Evolutionary conservation across 2,797 vertebrate species (phyloP), one percentile per base, ranked within the genome.

Genomic region (Lithobates pipiens): DNA sequence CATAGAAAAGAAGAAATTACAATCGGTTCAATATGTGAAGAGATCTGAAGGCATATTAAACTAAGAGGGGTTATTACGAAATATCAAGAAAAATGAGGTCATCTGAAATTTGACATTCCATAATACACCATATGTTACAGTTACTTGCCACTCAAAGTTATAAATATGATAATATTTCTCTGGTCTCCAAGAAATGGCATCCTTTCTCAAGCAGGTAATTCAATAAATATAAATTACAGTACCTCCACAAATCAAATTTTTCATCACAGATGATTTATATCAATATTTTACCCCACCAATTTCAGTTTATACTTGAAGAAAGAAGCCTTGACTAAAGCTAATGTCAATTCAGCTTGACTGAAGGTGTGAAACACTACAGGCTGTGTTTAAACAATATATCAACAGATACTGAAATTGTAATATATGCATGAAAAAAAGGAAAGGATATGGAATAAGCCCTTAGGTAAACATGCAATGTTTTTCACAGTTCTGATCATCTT

Each of bases 71-170:
- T 73, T 87, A 87, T 83, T 87, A 70, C 54, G 23, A 78, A 79
- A 61, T 79, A 87, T 87, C 81, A 83, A 83, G 81, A 87, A 87
- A 87, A 87, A 87, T 87, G 80, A 87, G 85, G 81, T 77, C 80
- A 87, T 50, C 42, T 74, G 63, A 87, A 87, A 57, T 72, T 50
- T 75, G 84, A 85, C 84, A 80, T 65, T 77, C 76, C 25, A 68
- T 83, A 80, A 87, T 63, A 77, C 63, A 83, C 81, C 81, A 83
- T 80, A 77, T 83, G 76, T 79, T 79, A 54, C 70, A 87, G 80
- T 61, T 83, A 69, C 69, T 75, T 87, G 76, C 57, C 44, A 80
- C 42, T 79, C 63, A 69, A 69, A 75, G 29, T 79, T 79, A 83
- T 83, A 87, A 87, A 82, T 87, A 87, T 87, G 70, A 78, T 87